Evolutionary conservation across 2,888 invertebrate genomes (phyloP).

Genomic region (Willowsia nigromaculata): DNA sequence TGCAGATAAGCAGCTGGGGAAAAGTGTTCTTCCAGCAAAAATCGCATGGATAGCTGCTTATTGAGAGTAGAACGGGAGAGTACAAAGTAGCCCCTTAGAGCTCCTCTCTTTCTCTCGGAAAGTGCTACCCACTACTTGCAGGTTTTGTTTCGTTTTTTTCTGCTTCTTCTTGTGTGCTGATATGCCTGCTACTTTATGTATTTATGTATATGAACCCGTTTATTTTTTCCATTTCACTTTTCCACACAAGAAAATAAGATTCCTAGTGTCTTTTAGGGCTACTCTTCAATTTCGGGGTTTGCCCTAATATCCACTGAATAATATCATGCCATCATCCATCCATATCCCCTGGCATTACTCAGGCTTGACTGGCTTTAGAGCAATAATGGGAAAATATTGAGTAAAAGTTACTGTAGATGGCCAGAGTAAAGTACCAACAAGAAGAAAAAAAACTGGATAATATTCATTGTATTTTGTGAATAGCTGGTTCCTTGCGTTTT

Average conservation of each 20-base stretch:
- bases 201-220: conserved; percentile 72
- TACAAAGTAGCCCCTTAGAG: conserved; percentile 11
- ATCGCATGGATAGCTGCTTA: conserved; percentile 45
- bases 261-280: conserved; percentile 48
- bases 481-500: not conserved
- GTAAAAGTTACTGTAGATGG: conserved; percentile 55
- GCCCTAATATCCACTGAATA: conserved; percentile 73
- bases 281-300: conserved; percentile 70
- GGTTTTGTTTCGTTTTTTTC: conserved; percentile 49
- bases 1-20: conserved; percentile 76
- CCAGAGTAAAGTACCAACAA: not conserved
- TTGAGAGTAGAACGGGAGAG: not conserved
- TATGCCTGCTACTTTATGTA: conserved; percentile 71
- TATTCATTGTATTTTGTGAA: conserved; percentile 43
- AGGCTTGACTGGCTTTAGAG: conserved; percentile 64
- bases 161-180: conserved; percentile 53
- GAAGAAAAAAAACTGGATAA: not conserved
- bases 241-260: conserved; percentile 56
- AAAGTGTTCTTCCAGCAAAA: conserved; percentile 61
- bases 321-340: conserved; percentile 68
- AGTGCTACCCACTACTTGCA: conserved; percentile 5
- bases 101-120: not conserved
- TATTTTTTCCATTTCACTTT: conserved; percentile 72
- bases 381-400: conserved; percentile 69
- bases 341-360: conserved; percentile 70